phyloP scores from a whole-genome alignment of 2,797 vertebrate species.

The Sebastes iracundus region DNA sequence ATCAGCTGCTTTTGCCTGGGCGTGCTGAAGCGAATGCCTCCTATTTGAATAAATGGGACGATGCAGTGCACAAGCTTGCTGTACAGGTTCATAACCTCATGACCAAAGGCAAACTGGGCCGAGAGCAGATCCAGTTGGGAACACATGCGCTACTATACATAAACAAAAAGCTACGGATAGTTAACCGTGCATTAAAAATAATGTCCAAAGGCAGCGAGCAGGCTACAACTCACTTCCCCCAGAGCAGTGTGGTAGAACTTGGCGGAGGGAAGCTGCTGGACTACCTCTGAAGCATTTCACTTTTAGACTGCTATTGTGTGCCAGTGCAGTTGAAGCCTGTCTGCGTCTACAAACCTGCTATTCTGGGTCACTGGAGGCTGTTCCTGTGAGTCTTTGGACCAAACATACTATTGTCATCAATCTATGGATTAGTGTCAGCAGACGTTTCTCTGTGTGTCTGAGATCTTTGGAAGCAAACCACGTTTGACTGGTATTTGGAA shows the following conservation, averaged over 20 bases:
- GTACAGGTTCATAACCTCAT: conserved; percentile 41
- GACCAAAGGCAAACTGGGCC: conserved; percentile 7
- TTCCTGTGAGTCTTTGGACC: conserved; percentile 25
- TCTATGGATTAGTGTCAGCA: conserved; percentile 49
- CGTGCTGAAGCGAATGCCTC: conserved; percentile 2
- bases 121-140: conserved; percentile 15
- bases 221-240: conserved; percentile 26
- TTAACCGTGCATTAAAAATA: conserved; percentile 56
- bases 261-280: conserved; percentile 47
- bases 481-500: neutral
- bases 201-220: conserved; percentile 49
- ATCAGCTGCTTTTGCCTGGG: neutral
- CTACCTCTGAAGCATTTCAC: conserved; percentile 55
- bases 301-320: conserved; percentile 32
- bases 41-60: conserved; percentile 6
- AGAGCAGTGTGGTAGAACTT: conserved; percentile 58
- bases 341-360: conserved; percentile 30
- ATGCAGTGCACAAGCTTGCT: neutral
- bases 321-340: conserved; percentile 47
- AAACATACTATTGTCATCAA: conserved; percentile 43
- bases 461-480: conserved; percentile 16
- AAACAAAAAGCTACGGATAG: conserved; percentile 48
- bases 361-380: conserved; percentile 48
- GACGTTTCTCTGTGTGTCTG: neutral
- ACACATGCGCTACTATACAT: conserved; percentile 14